Evolutionary conservation across 2,113 vertebrate genomes (phyloP).

Genomic region (Heloderma charlesbogerti): DNA sequence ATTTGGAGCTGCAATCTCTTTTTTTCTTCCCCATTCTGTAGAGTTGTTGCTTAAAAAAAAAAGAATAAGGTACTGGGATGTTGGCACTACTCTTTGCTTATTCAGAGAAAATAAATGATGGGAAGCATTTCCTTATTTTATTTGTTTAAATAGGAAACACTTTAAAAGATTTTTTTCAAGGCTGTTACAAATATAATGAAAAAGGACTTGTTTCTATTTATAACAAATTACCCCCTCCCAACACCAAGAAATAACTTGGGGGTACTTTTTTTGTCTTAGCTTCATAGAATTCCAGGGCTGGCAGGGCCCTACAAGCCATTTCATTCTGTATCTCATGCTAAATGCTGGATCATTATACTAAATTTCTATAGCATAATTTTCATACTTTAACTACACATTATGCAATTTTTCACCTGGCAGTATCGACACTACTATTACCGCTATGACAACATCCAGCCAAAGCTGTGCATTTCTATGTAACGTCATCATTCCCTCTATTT

Average conservation of each 20-base stretch:
- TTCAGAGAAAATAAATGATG: neutral
- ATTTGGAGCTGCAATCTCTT: slow-evolving; percentile 9
- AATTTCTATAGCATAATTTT: too few species aligned
- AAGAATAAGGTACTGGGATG: neutral
- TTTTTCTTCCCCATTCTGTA: neutral
- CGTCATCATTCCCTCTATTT: too few species aligned
- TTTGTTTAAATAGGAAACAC: neutral
- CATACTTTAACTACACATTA: too few species aligned
- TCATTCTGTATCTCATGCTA: too few species aligned
- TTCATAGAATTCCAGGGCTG: neutral
- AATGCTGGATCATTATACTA: too few species aligned
- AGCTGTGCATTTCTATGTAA: too few species aligned
- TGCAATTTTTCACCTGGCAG: too few species aligned
- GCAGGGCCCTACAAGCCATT: too few species aligned
- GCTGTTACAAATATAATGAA: neutral
- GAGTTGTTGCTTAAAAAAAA: slow-evolving; percentile 4
- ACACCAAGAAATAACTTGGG: neutral
- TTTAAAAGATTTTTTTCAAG: neutral
- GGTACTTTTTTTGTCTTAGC: too few species aligned
- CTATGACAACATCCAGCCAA: too few species aligned
- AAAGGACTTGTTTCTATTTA: neutral
- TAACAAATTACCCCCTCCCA: neutral
- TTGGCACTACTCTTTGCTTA: neutral
- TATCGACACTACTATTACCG: too few species aligned
- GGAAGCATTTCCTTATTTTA: neutral